Evolutionary conservation across 2,797 vertebrate species (phyloP), one percentile per base, ranked within the genome.

Genomic region (Xiphophorus birchmanni): DNA sequence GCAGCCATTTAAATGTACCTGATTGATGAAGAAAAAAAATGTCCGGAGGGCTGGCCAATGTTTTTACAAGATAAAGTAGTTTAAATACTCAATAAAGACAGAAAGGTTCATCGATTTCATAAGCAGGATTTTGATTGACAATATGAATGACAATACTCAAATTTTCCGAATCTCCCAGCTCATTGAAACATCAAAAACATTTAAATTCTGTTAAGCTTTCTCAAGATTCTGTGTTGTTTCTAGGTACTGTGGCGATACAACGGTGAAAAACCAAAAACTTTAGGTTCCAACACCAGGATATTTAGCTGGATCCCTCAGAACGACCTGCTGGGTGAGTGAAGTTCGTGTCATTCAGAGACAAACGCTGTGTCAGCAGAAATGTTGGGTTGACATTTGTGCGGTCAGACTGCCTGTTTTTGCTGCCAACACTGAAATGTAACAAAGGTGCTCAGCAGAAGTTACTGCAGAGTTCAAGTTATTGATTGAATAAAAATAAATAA

Each of bases 221-320:
- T 40, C 37, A n/a, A 3, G 2, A 8, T 26, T 42, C 12, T 56
- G 42, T 32, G 10, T 18, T 18, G 10, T 21, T 40, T 75, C 8
- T 5, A 99, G 98, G 96, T 99, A 56, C 85, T 99, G 40, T 99
- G 98, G 97, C 82, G 95, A 86, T 97, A 97, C 85, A 91, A 87
- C 45, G 97, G 97, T 5, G 93, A 96, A 86, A 96, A 90, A 80
- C 97, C 97, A 87, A 86, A 87, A 29, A 94, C 93, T 2, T 90
- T 98, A 73, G 96, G 96, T 81, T 76, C 95, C 44, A 98, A 99
- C 89, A 98, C 97, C 13, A 95, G 85, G 82, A 35, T 96, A 79
- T 98, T 95, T 82, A 89, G 97, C 35, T 99, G 98, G 97, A 96
- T 99, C 80, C 98, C 97, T 45, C 97, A 99, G 90, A 99, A 99